Evolutionary conservation across 64 coral and sea anemone species (phyloP).

Genomic region (Dendrophyllia cribrosa): DNA sequence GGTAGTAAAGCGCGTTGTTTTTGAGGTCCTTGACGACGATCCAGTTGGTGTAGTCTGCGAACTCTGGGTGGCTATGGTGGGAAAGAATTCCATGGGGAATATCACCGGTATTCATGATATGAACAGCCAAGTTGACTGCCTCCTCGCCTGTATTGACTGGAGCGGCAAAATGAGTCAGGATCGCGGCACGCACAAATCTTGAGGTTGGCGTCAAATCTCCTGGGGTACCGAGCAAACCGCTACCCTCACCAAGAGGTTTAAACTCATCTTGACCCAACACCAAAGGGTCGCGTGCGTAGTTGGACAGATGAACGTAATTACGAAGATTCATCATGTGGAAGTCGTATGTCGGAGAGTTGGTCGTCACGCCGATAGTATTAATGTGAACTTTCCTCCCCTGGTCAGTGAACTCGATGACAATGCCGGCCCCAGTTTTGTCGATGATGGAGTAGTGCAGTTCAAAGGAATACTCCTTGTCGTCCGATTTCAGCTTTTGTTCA

Average conservation of each 20-base stretch:
- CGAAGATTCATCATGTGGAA: not conserved
- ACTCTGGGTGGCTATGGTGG: too few relatives aligned
- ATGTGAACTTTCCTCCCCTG: not conserved
- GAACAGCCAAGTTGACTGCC: slow-evolving; percentile 26
- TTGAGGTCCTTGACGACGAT: not conserved
- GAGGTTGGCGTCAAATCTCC: not conserved
- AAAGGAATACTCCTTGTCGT: too few relatives aligned
- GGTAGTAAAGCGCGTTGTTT: too few relatives aligned
- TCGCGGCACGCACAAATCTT: not conserved
- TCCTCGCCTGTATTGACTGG: not conserved
- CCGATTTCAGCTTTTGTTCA: not conserved
- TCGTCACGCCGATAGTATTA: not conserved
- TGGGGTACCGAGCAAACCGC: not conserved
- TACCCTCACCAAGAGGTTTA: not conserved
- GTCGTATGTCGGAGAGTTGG: not conserved
- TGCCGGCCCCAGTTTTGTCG: not conserved
- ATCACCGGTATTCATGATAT: slow-evolving; percentile 37
- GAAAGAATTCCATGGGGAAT: slow-evolving; percentile 4
- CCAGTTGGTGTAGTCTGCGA: slow-evolving; percentile 13
- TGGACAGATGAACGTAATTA: not conserved
- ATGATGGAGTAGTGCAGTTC: not conserved
- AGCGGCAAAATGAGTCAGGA: not conserved
- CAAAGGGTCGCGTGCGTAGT: not conserved
- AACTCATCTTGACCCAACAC: not conserved
- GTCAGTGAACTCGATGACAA: not conserved